A percentile compares a stretch with the other conserved stretches of the same genome.
Evolutionary conservation across 92 coral and sea anemone species (phyloP).

Genomic region (Palythoa heliodiscus): DNA sequence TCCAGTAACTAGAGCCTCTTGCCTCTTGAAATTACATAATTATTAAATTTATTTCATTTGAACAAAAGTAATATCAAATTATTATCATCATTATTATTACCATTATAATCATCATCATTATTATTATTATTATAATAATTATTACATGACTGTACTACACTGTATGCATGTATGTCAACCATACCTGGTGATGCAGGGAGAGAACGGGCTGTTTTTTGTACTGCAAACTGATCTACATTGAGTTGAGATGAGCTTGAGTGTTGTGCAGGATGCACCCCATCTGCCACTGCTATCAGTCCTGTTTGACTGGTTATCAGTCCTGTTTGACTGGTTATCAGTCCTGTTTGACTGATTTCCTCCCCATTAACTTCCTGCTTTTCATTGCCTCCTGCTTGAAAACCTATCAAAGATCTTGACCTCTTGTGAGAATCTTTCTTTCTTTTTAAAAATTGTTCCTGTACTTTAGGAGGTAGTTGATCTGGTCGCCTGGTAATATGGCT

Average conservation of each 20-base stretch:
- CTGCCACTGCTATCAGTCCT: slow-evolving; percentile 18
- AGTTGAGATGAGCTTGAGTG: neutral
- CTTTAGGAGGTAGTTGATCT: slow-evolving; percentile 72
- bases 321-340: slow-evolving; percentile 9
- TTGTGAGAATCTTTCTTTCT: slow-evolving; percentile 61
- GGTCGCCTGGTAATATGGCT: slow-evolving; percentile 48
- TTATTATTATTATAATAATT: too few relatives aligned
- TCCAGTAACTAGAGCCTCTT: too few relatives aligned
- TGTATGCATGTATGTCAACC: too few relatives aligned
- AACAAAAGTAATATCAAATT: too few relatives aligned
- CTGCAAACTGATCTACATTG: neutral
- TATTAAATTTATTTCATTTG: too few relatives aligned
- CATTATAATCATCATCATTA: too few relatives aligned
- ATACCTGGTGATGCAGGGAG: slow-evolving; percentile 83
- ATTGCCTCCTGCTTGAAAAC: slow-evolving; percentile 59
- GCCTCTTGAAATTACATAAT: too few relatives aligned
- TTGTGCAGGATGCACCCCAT: neutral
- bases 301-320: too few relatives aligned
- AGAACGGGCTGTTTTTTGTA: slow-evolving; percentile 49
- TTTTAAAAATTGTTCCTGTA: slow-evolving; percentile 74
- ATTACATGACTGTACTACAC: too few relatives aligned
- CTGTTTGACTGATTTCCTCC: slow-evolving; percentile 4
- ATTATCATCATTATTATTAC: too few relatives aligned
- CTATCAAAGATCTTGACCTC: slow-evolving; percentile 81
- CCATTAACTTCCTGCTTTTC: slow-evolving; percentile 29